phyloP scores from a whole-genome alignment of 2,888 invertebrate species.

The Camponotus fellah region DNA sequence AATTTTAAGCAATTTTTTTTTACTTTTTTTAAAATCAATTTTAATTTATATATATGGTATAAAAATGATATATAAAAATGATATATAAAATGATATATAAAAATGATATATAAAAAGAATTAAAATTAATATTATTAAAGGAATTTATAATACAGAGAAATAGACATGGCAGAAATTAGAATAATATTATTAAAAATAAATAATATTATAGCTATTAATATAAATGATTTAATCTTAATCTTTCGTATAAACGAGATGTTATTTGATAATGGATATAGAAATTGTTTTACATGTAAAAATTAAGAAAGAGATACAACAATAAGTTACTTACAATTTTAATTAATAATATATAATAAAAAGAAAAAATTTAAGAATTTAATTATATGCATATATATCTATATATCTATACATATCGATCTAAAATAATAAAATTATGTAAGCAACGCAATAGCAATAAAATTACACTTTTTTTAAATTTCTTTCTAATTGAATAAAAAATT shows the following conservation, averaged over 20 bases:
- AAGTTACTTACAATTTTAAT: neutral
- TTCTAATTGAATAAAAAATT: neutral
- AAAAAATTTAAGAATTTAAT: neutral
- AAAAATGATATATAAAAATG: neutral
- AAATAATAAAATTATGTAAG: neutral
- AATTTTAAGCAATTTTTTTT: conserved; percentile 17
- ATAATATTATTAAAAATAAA: neutral
- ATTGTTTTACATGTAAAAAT: neutral
- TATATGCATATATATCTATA: neutral
- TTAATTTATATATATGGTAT: neutral
- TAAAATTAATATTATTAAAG: neutral
- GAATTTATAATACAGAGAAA: neutral
- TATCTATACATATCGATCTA: neutral
- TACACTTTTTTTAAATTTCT: neutral
- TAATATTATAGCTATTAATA: neutral
- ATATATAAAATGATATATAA: neutral
- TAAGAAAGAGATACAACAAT: neutral
- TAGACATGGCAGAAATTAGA: neutral
- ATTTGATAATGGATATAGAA: neutral
- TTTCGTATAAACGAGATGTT: neutral
- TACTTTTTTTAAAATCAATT: neutral
- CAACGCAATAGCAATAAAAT: neutral
- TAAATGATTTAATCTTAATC: neutral
- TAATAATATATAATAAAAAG: neutral
- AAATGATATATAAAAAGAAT: neutral